Percentiles rank a stretch among this genome's conserved stretches.
Conservation (phyloP, 2,797 vertebrate genomes). For the Lithobates sylvaticus region DNA sequence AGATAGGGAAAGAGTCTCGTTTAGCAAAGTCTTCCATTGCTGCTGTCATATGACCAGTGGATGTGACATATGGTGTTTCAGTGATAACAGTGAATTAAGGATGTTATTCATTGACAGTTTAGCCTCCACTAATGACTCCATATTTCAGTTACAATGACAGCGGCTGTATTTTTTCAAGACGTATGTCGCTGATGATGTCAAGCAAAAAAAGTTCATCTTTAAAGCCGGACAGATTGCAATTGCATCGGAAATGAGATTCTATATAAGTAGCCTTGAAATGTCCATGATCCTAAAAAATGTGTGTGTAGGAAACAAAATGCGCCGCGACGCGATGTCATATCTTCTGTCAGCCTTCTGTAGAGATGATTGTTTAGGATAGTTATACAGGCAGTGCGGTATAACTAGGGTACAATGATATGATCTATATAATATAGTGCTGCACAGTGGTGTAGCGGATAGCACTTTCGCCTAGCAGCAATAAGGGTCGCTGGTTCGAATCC, state of each 20-base stretch:
- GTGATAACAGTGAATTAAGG: slow-evolving; percentile 51
- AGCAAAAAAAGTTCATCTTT: slow-evolving; percentile 56
- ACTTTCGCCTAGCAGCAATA: no score
- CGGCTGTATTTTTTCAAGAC: slow-evolving; percentile 44
- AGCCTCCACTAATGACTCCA: slow-evolving; percentile 51
- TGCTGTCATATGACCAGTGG: slow-evolving; percentile 34
- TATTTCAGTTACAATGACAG: slow-evolving; percentile 46
- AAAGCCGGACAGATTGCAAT: slow-evolving; percentile 27
- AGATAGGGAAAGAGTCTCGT: slow-evolving; percentile 8
- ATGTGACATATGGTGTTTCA: slow-evolving; percentile 39
- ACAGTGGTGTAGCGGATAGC: no score
- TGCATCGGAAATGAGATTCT: slow-evolving; percentile 44
- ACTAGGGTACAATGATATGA: background rate
- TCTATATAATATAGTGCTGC: no score
- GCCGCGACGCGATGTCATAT: background rate
- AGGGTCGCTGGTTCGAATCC: no score
- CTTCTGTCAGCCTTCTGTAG: slow-evolving; percentile 3
- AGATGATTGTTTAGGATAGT: background rate
- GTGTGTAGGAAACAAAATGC: background rate
- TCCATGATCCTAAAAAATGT: slow-evolving; percentile 32
- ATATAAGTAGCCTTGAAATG: slow-evolving; percentile 50
- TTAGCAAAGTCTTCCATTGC: slow-evolving; percentile 23
- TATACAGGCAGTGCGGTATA: background rate
- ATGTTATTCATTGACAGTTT: slow-evolving; percentile 57
- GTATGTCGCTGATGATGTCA: slow-evolving; percentile 46